Conservation (phyloP, 2,797 vertebrate species). For the Epinephelus coioides region DNA sequence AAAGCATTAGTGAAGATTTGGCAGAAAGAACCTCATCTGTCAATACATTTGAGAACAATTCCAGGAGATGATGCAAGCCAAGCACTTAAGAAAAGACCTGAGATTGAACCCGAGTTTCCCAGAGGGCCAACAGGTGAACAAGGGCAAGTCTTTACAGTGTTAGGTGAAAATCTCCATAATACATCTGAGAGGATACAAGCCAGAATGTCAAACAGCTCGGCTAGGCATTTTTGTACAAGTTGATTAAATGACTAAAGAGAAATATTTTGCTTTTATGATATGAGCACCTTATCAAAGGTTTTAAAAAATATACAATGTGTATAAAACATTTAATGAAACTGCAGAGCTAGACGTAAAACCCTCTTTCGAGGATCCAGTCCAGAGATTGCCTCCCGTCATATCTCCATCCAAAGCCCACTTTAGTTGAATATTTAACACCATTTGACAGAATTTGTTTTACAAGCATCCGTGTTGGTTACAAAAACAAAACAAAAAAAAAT, state of each 20-base stretch:
- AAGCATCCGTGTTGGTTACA: conserved; percentile 81
- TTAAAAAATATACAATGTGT: conserved; percentile 87
- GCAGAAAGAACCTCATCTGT: conserved; percentile 68
- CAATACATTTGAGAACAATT: conserved; percentile 66
- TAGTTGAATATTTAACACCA: conserved; percentile 76
- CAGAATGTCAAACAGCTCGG: conserved; percentile 52
- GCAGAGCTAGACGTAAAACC: conserved; percentile 70
- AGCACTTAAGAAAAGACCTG: conserved; percentile 72
- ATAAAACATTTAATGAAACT: conserved; percentile 85
- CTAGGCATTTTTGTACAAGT: conserved; percentile 66
- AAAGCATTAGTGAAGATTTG: conserved; percentile 69
- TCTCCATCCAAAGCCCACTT: conserved; percentile 65
- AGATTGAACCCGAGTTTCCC: conserved; percentile 65
- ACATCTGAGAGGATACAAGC: conserved; percentile 60
- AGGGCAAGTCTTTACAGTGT: conserved; percentile 58
- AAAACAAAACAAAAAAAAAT: conserved; percentile 78
- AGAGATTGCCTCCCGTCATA: conserved; percentile 61
- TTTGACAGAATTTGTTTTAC: conserved; percentile 76
- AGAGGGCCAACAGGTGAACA: conserved; percentile 61
- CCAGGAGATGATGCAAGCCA: conserved; percentile 69
- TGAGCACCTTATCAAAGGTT: conserved; percentile 80
- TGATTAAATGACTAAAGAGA: conserved; percentile 71
- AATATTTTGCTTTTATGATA: conserved; percentile 75
- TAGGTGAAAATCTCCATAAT: conserved; percentile 47
- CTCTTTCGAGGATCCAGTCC: conserved; percentile 72